These are phyloP conservation scores for Drosophila bipectinata DNA, from an alignment of 1,140 invertebrate genomes.

Conservation along the genomic window DNA sequence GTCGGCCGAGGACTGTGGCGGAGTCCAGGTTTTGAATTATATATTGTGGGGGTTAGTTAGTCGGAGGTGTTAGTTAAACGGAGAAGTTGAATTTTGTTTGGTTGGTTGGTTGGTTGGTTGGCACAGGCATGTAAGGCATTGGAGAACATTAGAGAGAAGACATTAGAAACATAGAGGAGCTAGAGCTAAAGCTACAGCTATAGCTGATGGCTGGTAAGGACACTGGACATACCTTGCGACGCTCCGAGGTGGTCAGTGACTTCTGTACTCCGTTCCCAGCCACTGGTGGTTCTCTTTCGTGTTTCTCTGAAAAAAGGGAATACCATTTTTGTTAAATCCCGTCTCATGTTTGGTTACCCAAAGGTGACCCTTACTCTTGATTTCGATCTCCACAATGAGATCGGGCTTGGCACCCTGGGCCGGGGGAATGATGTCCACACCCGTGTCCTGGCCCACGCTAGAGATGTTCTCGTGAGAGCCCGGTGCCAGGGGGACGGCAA, in stretches of 20 bases:
- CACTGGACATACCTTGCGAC: constrained; percentile 85
- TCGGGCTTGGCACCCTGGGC: constrained; percentile 66
- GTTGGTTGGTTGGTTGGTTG: constrained; percentile 16
- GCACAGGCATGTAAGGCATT: constrained; percentile 51
- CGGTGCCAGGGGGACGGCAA: constrained; percentile 90
- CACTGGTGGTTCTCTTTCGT: constrained; percentile 43
- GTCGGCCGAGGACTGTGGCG: constrained; percentile 76
- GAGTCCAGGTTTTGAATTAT: constrained; percentile 40
- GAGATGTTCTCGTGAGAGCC: constrained; percentile 85
- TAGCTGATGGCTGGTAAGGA: too few species aligned
- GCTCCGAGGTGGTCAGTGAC: constrained; percentile 90
- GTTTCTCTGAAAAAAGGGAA: constrained; percentile 42
- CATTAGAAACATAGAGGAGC: too few species aligned
- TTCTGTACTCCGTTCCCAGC: constrained; percentile 85
- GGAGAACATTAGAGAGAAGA: background rate
- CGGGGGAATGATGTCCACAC: constrained; percentile 18
- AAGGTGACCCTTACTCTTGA: constrained; percentile 66
- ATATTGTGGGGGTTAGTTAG: constrained; percentile 26
- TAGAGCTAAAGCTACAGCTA: background rate
- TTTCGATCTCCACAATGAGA: constrained; percentile 82
- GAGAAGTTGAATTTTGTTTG: constrained; percentile 48
- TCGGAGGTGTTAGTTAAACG: constrained; percentile 27
- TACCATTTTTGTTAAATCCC: background rate
- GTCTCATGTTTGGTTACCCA: background rate
- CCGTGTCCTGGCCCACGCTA: constrained; percentile 60